Evolutionary conservation across 2,113 vertebrate genomes (phyloP).

Genomic region (Orientallactaga bullata): DNA sequence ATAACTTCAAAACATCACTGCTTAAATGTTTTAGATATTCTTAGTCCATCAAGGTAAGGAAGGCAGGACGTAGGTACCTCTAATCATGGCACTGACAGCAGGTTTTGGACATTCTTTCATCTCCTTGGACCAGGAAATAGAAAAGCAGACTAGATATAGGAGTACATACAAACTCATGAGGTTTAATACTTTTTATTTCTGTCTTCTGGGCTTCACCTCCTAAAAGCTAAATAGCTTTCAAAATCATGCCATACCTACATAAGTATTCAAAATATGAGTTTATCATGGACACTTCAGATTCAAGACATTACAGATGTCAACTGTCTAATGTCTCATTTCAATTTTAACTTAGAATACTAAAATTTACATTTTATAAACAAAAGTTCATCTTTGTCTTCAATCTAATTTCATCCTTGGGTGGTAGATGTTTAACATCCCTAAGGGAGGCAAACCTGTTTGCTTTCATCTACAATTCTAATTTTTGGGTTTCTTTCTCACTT

Average conservation of each 20-base stretch:
- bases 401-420: not conserved
- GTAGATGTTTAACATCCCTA: not conserved
- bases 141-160: not conserved
- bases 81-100: not conserved
- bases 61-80: not conserved
- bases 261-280: not conserved
- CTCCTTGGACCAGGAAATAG: not conserved
- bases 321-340: not conserved
- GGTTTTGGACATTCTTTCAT: not conserved
- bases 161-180: not conserved
- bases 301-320: not conserved
- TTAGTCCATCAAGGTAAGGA: not conserved
- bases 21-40: not conserved
- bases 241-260: not conserved
- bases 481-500: not conserved
- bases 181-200: not conserved
- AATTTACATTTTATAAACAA: not conserved
- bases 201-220: too few relatives aligned
- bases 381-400: not conserved
- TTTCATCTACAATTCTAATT: not conserved
- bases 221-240: not conserved
- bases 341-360: slow-evolving; percentile 25
- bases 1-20: not conserved
- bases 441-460: not conserved
- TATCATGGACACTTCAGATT: not conserved